Evolutionary conservation across 2,113 vertebrate species (phyloP).

Genomic region (Melospiza melodia): DNA sequence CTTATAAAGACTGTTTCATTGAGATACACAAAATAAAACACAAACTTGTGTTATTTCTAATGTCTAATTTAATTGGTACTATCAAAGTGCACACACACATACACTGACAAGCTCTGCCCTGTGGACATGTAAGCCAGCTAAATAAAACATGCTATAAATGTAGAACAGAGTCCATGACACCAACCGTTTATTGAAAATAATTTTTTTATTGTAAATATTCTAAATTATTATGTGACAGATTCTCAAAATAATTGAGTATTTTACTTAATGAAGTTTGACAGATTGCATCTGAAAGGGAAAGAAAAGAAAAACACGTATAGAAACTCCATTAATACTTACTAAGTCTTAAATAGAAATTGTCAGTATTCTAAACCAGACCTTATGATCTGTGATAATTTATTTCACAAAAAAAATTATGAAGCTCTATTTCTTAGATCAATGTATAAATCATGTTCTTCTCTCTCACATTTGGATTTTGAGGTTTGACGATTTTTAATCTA

Average conservation of each 20-base stretch:
- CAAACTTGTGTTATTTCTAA: background rate
- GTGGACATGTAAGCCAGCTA: background rate
- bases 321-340: background rate
- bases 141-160: background rate
- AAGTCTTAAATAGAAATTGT: background rate
- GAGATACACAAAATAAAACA: background rate
- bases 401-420: background rate
- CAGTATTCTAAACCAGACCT: background rate
- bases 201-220: background rate
- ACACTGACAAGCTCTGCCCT: background rate
- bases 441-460: background rate
- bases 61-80: background rate
- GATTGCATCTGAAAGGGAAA: background rate
- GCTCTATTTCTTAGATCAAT: background rate
- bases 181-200: background rate
- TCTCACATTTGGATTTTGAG: background rate
- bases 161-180: background rate
- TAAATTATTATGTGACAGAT: background rate
- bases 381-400: background rate
- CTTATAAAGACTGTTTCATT: background rate
- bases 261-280: slow-evolving; percentile 18
- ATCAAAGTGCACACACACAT: background rate
- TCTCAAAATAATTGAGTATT: background rate
- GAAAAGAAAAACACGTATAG: background rate
- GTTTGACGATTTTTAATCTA: background rate